Conservation (phyloP, 2,888 invertebrate species). For the Phrixothrix hirtus region DNA sequence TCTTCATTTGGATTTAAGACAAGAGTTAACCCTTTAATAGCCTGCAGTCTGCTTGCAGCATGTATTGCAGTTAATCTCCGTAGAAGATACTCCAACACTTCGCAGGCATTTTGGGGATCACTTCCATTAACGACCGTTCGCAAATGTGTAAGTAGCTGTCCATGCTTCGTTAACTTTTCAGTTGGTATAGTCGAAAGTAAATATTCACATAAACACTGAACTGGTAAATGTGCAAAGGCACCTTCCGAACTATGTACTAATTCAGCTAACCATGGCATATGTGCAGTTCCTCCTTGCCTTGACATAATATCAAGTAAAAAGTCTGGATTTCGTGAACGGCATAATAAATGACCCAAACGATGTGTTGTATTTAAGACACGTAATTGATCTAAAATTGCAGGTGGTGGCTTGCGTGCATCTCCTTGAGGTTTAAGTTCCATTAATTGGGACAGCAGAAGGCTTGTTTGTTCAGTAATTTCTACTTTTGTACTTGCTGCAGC, state of each 20-base stretch:
- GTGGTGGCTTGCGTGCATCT: slow-evolving; percentile 80
- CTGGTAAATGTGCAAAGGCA: slow-evolving; percentile 83
- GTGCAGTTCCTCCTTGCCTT: slow-evolving; percentile 76
- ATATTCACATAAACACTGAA: slow-evolving; percentile 98
- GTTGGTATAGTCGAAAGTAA: slow-evolving; percentile 71
- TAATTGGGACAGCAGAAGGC: slow-evolving; percentile 81
- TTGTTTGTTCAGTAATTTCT: slow-evolving; percentile 87
- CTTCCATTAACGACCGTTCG: slow-evolving; percentile 61
- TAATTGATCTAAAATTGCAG: slow-evolving; percentile 74
- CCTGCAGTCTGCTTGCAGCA: slow-evolving; percentile 74
- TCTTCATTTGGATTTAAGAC: slow-evolving; percentile 54
- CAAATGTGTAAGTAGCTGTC: slow-evolving; percentile 65
- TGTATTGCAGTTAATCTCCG: slow-evolving; percentile 82
- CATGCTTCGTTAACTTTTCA: slow-evolving; percentile 74
- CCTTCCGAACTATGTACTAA: slow-evolving; percentile 90
- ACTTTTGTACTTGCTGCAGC: slow-evolving; percentile 90
- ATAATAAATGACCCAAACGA: slow-evolving; percentile 85
- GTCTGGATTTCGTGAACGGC: slow-evolving; percentile 87
- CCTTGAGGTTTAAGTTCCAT: slow-evolving; percentile 87
- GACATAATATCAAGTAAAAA: slow-evolving; percentile 91
- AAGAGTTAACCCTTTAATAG: slow-evolving; percentile 61
- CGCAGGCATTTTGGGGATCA: slow-evolving; percentile 66
- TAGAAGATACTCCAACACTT: slow-evolving; percentile 88
- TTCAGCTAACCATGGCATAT: slow-evolving; percentile 97
- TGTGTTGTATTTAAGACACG: slow-evolving; percentile 76